Evolutionary conservation across 1,140 invertebrate genomes (phyloP).

Genomic region (Calephelis virginiensis): DNA sequence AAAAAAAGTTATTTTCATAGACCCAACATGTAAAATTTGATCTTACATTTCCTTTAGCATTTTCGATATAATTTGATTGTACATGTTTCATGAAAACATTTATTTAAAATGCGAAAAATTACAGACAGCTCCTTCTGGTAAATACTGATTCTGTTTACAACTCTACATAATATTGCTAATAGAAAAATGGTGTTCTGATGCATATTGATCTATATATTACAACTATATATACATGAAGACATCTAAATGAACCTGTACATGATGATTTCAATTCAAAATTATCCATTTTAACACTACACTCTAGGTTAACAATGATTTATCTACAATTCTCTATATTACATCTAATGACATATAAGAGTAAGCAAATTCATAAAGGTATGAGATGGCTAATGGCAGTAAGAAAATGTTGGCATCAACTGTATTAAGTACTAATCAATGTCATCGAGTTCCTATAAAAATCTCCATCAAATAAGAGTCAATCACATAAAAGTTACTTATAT

Average conservation of each 20-base stretch:
- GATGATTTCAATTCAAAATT: constrained; percentile 21
- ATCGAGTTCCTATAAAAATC: not conserved
- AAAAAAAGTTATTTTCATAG: no score
- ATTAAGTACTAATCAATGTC: constrained; percentile 8
- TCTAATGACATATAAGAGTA: constrained; percentile 32
- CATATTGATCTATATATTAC: constrained; percentile 49
- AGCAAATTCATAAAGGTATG: constrained; percentile 15
- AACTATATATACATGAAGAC: constrained; percentile 56
- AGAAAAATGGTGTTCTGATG: constrained; percentile 44
- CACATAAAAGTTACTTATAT: no score
- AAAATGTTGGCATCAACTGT: constrained; percentile 15
- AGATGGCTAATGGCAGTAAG: constrained; percentile 15
- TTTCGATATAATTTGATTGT: no score
- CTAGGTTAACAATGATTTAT: constrained; percentile 53
- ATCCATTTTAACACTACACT: constrained; percentile 22
- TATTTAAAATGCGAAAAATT: not conserved
- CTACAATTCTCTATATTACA: constrained; percentile 53
- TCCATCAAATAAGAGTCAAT: no score
- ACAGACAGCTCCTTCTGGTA: constrained; percentile 12
- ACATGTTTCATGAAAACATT: no score
- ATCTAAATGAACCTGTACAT: constrained; percentile 56
- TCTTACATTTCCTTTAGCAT: no score
- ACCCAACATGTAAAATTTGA: no score
- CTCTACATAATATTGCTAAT: constrained; percentile 1
- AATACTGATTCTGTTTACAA: constrained; percentile 23